Evolutionary conservation across 2,888 invertebrate species (phyloP), one percentile per base, ranked within the genome.

Genomic region (Lasius platythorax): DNA sequence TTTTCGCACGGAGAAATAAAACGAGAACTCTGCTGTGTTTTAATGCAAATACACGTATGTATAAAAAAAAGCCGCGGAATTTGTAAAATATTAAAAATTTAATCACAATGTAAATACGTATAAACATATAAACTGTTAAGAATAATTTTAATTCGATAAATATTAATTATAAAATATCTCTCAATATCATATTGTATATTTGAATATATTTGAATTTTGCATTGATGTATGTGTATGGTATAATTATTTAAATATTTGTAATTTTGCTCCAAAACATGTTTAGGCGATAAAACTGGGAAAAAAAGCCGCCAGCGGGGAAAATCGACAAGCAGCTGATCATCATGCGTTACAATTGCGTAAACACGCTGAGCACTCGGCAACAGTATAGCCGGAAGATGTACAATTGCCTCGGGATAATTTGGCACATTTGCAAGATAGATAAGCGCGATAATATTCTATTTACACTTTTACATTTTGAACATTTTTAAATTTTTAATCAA

Each of bases 321-420:
- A 37, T 56, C 23, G 9, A 72, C 37, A 58, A 73, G 28, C 37
- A 56, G 56, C 37, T 73, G 18, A 73, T 73, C 6, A 11, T 56
- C 9, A 2, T 18, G 18, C 28, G 11, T 73, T 73, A 56, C 11
- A 58, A 58, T 40, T 56, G 18, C 58, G 28, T 40, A 73, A 73
- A 73, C 56, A 58, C 23, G 23, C 5, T 12, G 6, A 67, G 18
- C 4, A n/a, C 0, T 70, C 9, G n/a, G 33, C 33, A 58, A 58
- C 28, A 58, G 5, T 37, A 40, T 23, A 33, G 6, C 28, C 11
- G 15, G 18, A 28, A 73, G 28, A 58, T 9, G 4, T 9, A 2
- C 6, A 2, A 3, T 9, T 6, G 18, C 15, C 9, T 11, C 4
- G 28, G 3, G 12, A n/a, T 53, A 12, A 33, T 70, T 50, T 46